Evolutionary conservation across 2,888 invertebrate genomes (phyloP), one percentile per base, ranked within the genome.

Genomic region (Dicyrtoma fusca): DNA sequence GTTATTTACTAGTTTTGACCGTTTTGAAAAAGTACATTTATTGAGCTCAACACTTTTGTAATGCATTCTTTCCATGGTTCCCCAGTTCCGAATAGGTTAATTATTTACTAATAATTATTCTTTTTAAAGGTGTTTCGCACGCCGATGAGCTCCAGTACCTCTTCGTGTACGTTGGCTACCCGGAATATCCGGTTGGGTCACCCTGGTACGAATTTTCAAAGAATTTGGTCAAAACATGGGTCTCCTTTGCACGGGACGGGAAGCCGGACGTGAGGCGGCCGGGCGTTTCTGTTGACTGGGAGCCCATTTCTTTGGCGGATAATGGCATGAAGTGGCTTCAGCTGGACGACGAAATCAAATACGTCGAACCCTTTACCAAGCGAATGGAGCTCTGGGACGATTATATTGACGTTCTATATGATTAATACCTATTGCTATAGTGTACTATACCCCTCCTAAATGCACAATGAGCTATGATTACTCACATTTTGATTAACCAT

Each of bases 91-190:
- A n/a, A n/a, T n/a, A n/a, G n/a, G n/a, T n/a, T n/a, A n/a, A n/a
- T n/a, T n/a, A n/a, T n/a, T 55, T 5, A 34, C 34, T 34, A 34
- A 34, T 34, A 34, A 34, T 8, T 34, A 2, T 23, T 45, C 5
- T 47, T 45, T 34, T 69, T 45, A 2, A 23, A 69, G 70, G 70
- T 1, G 62, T 21, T 3, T 61, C 71, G 0, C 71, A 71, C 47
- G 71, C 71, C 1, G 71, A 71, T 23, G 71, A 71, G 25, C 63
- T 63, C 1, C 72, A 72, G 44, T 72, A 59, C 34, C 13, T 72
- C 8, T 72, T 72, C 34, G 23, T 25, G 23, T 72, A 72, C 55
- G 19, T 34, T 21, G 72, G 61, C 42, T 72, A 61, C 61, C 72
- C 72, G 6, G 66, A 66, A 57, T 66, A 66, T 26, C n/a, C 72